phyloP scores from a whole-genome alignment of 2,888 invertebrate genomes.

The Toxonevra muliebris region DNA sequence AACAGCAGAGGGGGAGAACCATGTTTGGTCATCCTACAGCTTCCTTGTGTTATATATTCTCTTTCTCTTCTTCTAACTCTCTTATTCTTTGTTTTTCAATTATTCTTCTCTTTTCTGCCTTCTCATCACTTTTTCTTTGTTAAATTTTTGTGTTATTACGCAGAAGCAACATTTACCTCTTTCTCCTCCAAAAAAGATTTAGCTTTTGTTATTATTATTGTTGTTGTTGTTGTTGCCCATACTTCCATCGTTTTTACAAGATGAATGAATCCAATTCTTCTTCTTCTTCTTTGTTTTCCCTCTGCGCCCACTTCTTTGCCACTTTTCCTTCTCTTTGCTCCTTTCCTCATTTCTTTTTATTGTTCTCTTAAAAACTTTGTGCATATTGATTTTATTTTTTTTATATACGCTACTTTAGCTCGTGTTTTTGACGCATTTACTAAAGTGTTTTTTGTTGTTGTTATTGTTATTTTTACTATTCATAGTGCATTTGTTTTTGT shows the following conservation, averaged over 20 bases:
- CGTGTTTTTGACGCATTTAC: conserved; percentile 28
- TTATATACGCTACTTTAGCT: conserved; percentile 15
- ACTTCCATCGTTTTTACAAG: not conserved
- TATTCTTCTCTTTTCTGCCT: not conserved
- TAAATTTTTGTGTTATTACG: not conserved
- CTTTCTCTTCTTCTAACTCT: not conserved
- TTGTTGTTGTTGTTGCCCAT: too few species aligned
- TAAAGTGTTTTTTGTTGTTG: conserved; percentile 14
- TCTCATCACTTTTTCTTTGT: not conserved
- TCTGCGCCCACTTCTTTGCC: not conserved
- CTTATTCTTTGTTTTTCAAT: too few species aligned
- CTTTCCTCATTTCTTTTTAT: not conserved
- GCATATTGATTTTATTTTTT: conserved; percentile 21
- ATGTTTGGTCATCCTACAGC: not conserved
- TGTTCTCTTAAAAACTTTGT: not conserved
- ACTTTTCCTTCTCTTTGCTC: not conserved
- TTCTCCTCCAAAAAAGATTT: too few species aligned
- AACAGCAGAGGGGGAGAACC: not conserved
- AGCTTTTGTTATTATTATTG: too few species aligned
- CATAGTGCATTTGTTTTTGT: not conserved
- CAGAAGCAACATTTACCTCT: not conserved
- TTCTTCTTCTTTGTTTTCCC: too few species aligned
- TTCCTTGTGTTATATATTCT: not conserved
- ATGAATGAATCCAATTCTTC: not conserved
- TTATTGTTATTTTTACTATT: not conserved